These are phyloP conservation scores for Panthera uncia DNA, from an alignment of 2,113 vertebrate genomes.

Conservation along the genomic window DNA sequence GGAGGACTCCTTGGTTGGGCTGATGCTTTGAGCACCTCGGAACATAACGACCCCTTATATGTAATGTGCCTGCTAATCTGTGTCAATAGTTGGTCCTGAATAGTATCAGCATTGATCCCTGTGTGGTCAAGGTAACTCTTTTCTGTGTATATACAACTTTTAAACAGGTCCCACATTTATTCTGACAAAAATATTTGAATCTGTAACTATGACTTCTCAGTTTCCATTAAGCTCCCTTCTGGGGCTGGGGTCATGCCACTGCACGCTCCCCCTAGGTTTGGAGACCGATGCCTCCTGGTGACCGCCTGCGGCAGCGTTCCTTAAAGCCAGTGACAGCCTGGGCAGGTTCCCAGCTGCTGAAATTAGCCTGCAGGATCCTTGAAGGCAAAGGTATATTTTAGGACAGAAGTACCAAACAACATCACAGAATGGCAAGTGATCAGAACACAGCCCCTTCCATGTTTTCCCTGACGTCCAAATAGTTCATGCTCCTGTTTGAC, in stretches of 20 bases:
- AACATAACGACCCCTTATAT: neutral
- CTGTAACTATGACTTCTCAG: neutral
- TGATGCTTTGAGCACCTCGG: neutral
- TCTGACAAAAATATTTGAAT: constrained; percentile 7
- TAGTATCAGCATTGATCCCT: neutral
- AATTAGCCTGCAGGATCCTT: constrained; percentile 78
- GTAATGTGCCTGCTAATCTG: neutral
- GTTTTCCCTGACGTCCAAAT: neutral
- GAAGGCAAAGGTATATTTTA: constrained; percentile 77
- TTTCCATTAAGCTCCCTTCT: neutral
- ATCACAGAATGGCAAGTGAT: constrained; percentile 49
- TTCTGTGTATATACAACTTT: neutral
- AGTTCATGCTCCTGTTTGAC: neutral
- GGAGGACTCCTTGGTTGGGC: too few species aligned
- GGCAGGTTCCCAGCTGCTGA: constrained; percentile 62
- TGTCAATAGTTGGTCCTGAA: neutral
- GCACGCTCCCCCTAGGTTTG: neutral
- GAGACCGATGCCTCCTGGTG: constrained; percentile 39
- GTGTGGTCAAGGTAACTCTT: neutral
- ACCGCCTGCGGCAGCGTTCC: neutral
- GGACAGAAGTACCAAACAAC: neutral
- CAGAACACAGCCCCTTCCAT: neutral
- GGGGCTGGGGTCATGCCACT: neutral
- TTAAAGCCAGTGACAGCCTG: constrained; percentile 53
- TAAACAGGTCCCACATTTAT: constrained; percentile 9